Evolutionary conservation across 2,888 invertebrate genomes (phyloP).

Genomic region (Drosophila pseudotakahashii): DNA sequence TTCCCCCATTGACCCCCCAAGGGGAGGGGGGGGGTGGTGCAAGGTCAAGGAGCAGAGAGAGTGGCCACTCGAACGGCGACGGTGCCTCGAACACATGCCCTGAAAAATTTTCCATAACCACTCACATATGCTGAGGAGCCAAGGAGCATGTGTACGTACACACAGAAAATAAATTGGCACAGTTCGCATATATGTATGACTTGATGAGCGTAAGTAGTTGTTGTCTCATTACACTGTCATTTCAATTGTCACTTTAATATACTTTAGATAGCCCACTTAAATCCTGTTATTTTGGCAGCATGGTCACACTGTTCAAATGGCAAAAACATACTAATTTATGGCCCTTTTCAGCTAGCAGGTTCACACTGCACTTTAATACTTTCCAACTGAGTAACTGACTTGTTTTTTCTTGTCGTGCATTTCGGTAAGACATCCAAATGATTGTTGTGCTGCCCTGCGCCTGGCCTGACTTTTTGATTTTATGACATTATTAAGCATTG

Average conservation of each 20-base stretch:
- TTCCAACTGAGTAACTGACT: background rate
- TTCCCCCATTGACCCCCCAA: background rate
- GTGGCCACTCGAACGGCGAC: constrained; percentile 62
- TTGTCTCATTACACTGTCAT: background rate
- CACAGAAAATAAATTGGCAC: constrained; percentile 3
- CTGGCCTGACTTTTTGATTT: constrained; percentile 49
- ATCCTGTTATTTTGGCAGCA: background rate
- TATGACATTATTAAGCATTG: constrained; percentile 63
- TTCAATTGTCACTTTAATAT: too few relatives aligned
- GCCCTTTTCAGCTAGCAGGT: background rate
- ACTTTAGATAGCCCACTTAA: too few relatives aligned
- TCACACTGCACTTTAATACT: background rate
- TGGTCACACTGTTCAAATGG: background rate
- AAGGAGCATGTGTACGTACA: constrained; percentile 3
- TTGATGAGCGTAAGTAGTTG: too few relatives aligned
- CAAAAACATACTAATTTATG: background rate
- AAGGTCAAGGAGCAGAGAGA: constrained; percentile 45
- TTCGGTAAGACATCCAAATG: constrained; percentile 9
- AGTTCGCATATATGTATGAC: background rate
- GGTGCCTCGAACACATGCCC: constrained; percentile 30
- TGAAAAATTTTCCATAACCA: constrained; percentile 29
- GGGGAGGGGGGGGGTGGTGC: constrained; percentile 5
- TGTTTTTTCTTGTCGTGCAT: constrained; percentile 1
- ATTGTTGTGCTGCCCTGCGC: constrained; percentile 30
- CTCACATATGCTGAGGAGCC: constrained; percentile 20